phyloP scores from a whole-genome alignment of 2,113 vertebrate genomes.

The Anseranas semipalmata region DNA sequence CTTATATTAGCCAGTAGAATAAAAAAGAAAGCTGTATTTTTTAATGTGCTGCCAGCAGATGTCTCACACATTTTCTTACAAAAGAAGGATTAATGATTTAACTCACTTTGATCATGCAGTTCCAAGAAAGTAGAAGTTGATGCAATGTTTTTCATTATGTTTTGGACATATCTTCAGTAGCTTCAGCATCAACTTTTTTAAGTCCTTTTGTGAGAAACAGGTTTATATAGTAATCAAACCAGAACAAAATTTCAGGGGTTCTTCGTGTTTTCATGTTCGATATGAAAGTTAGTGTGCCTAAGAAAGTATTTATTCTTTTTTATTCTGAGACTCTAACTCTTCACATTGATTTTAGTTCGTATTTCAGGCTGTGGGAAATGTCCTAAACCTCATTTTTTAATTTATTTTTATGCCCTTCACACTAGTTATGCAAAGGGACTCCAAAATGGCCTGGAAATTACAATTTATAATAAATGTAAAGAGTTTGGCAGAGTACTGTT shows the following conservation, averaged over 20 bases:
- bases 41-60: slow-evolving; percentile 24
- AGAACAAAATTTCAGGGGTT: background rate
- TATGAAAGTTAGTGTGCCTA: background rate
- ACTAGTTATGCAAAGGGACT: background rate
- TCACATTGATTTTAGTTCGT: background rate
- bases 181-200: background rate
- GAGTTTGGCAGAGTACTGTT: background rate
- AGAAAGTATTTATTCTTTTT: background rate
- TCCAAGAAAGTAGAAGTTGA: background rate
- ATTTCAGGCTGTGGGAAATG: background rate
- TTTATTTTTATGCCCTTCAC: background rate
- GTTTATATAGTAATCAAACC: background rate
- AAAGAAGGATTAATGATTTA: background rate
- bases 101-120: background rate
- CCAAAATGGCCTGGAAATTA: background rate
- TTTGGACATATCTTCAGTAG: background rate
- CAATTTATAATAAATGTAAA: background rate
- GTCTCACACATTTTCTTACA: background rate
- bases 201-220: background rate
- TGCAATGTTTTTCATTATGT: background rate
- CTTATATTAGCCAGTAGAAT: background rate
- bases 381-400: background rate
- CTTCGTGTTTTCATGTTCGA: background rate
- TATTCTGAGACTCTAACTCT: no score
- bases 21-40: background rate